Conservation (phyloP, 2,113 vertebrate genomes). For the Nesospiza acunhae region DNA sequence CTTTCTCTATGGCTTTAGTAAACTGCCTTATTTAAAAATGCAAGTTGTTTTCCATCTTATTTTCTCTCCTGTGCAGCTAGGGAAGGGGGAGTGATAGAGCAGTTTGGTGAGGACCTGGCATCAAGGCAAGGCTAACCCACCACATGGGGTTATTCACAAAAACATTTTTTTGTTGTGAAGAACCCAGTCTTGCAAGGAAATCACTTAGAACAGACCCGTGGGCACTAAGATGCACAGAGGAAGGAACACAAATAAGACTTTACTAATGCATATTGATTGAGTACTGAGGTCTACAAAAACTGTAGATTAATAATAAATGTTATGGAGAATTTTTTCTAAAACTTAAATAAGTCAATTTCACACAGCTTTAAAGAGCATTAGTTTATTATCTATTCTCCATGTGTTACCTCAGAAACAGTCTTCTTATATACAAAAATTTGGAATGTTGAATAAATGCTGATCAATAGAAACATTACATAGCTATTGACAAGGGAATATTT, state of each 20-base stretch:
- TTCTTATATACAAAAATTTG: slow-evolving; percentile 93
- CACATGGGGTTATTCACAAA: background rate
- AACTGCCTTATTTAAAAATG: background rate
- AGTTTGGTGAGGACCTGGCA: background rate
- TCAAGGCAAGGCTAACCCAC: background rate
- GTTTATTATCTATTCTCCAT: slow-evolving; percentile 89
- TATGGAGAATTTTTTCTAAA: slow-evolving; percentile 25
- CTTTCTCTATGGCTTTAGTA: background rate
- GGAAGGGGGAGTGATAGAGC: background rate
- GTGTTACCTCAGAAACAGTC: slow-evolving; percentile 88
- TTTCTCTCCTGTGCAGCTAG: background rate
- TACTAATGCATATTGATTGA: background rate
- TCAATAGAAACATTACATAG: slow-evolving; percentile 78
- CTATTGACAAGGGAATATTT: slow-evolving; percentile 76
- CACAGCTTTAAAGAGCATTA: slow-evolving; percentile 84
- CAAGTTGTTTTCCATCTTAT: background rate
- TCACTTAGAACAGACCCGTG: fast-evolving
- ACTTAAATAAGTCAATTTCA: slow-evolving; percentile 57
- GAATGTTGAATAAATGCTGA: slow-evolving; percentile 91
- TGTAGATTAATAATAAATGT: background rate
- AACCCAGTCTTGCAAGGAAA: background rate
- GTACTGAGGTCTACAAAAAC: background rate
- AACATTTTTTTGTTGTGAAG: background rate
- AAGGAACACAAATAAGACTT: background rate
- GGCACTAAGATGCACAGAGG: background rate